These are phyloP conservation scores for Drosophila dives DNA, from an alignment of 2,888 invertebrate species.

Conservation along the genomic window DNA sequence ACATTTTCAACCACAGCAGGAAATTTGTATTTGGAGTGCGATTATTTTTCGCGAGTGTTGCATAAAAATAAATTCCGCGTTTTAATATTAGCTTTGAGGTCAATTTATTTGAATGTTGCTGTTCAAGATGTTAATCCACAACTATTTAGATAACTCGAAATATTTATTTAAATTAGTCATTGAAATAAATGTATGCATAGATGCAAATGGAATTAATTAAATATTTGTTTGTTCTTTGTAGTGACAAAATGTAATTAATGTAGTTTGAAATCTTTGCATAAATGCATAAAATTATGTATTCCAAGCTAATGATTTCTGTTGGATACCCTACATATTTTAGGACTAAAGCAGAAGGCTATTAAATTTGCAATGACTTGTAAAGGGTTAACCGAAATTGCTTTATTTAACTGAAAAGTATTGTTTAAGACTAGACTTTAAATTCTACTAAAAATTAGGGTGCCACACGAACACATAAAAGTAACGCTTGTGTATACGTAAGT, in stretches of 20 bases:
- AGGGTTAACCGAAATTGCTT: not conserved
- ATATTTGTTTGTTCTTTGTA: not conserved
- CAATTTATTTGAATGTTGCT: slow-evolving; percentile 4
- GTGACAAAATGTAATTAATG: slow-evolving; percentile 13
- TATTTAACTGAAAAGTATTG: not conserved
- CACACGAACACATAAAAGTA: slow-evolving; percentile 26
- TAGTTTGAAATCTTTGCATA: not conserved
- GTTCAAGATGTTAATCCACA: not conserved
- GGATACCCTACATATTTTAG: not conserved
- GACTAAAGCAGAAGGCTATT: not conserved
- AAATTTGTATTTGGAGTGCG: slow-evolving; percentile 1
- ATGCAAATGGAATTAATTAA: slow-evolving; percentile 18
- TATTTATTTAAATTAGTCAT: slow-evolving; percentile 9
- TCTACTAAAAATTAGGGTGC: slow-evolving; percentile 11
- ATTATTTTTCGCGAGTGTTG: slow-evolving; percentile 26
- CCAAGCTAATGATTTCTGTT: not conserved
- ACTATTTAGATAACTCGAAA: not conserved
- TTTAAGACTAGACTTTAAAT: slow-evolving; percentile 1
- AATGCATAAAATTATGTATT: not conserved
- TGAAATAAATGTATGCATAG: slow-evolving; percentile 17
- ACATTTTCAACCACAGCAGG: slow-evolving; percentile 19
- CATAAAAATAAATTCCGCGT: slow-evolving; percentile 32
- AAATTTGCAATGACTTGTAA: not conserved
- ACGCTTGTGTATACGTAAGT: slow-evolving; percentile 26
- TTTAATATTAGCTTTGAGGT: slow-evolving; percentile 27